Conservation (phyloP, 2,113 vertebrate genomes). For the Vanacampus margaritifer region DNA sequence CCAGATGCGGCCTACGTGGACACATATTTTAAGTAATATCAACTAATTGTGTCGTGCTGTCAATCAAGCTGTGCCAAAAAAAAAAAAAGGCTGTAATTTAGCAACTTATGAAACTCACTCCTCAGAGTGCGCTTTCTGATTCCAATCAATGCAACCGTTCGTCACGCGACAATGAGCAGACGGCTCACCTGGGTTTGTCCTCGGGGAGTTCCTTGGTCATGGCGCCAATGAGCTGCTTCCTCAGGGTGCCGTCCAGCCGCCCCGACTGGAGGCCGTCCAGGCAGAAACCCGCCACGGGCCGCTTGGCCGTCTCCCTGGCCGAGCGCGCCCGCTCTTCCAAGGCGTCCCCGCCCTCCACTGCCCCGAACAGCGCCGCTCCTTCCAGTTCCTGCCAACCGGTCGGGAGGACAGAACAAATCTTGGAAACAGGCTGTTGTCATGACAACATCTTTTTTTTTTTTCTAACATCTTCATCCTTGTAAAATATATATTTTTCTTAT, state of each 20-base stretch:
- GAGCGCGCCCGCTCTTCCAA: constrained; percentile 89
- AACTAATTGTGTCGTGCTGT: neutral
- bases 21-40: neutral
- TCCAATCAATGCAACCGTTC: too few species aligned
- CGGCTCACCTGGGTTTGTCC: constrained; percentile 87
- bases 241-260: constrained; percentile 73
- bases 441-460: too few species aligned
- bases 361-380: constrained; percentile 81
- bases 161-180: too few species aligned
- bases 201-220: constrained; percentile 85
- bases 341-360: constrained; percentile 89
- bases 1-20: neutral
- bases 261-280: constrained; percentile 86
- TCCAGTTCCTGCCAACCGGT: constrained; percentile 76
- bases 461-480: too few species aligned
- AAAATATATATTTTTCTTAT: too few species aligned
- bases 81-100: too few species aligned
- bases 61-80: neutral
- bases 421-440: neutral
- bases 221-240: constrained; percentile 78
- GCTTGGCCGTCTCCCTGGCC: constrained; percentile 89
- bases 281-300: constrained; percentile 91
- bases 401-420: neutral
- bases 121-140: too few species aligned
- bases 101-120: too few species aligned